phyloP scores from a whole-genome alignment of 2,797 vertebrate species.

The Darevskia nairensis region DNA sequence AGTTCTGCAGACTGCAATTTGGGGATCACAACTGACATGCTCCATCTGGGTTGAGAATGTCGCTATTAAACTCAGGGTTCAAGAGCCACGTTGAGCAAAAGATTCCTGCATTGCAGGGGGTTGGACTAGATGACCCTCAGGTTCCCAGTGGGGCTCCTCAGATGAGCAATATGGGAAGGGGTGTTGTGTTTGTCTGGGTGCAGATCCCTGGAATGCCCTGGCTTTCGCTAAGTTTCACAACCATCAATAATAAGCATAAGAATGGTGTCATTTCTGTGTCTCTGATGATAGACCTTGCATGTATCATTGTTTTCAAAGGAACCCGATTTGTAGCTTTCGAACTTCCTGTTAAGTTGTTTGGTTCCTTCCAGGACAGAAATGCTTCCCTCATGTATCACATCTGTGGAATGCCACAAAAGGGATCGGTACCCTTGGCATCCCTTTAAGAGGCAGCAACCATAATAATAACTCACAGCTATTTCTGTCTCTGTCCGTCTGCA shows the following conservation, averaged over 20 bases:
- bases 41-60: too few species aligned
- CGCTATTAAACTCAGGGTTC: too few species aligned
- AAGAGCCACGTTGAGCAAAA: too few species aligned
- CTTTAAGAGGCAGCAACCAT: not conserved
- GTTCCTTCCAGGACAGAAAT: not conserved
- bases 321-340: not conserved
- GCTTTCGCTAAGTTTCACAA: not conserved
- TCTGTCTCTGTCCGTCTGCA: not conserved
- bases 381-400: not conserved
- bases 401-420: not conserved
- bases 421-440: not conserved
- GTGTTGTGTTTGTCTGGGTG: not conserved
- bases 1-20: too few species aligned
- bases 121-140: not conserved
- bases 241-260: not conserved
- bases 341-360: not conserved
- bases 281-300: not conserved
- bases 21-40: not conserved
- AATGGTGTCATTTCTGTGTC: too few species aligned
- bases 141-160: not conserved
- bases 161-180: not conserved
- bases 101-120: too few species aligned
- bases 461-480: constrained; percentile 7
- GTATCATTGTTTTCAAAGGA: not conserved
- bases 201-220: not conserved